Conservation (phyloP, 1,140 invertebrate species). For the Aphidius ervi region DNA sequence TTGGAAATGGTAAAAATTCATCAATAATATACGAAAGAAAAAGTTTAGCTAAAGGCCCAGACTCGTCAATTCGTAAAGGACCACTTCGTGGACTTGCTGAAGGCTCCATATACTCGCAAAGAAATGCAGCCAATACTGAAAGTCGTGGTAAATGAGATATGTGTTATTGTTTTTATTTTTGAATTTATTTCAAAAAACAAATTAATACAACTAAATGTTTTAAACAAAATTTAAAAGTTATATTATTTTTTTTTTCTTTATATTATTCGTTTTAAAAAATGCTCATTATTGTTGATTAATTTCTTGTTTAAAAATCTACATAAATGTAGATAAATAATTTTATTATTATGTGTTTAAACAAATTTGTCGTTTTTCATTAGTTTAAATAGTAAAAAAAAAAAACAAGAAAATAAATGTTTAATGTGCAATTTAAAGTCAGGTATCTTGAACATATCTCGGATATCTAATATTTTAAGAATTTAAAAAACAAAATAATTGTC, state of each 20-base stretch:
- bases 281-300: no score
- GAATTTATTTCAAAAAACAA: slow-evolving; percentile 8
- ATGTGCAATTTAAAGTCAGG: no score
- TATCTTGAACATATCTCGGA: no score
- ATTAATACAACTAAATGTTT: slow-evolving; percentile 12
- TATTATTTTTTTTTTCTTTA: slow-evolving; percentile 15
- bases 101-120: slow-evolving; percentile 65
- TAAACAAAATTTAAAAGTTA: slow-evolving; percentile 14
- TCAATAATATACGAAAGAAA: slow-evolving; percentile 47
- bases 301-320: no score
- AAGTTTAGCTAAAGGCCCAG: slow-evolving; percentile 58
- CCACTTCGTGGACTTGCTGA: slow-evolving; percentile 60
- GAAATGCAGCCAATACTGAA: slow-evolving; percentile 50
- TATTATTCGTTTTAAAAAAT: no score
- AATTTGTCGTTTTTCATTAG: no score
- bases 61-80: slow-evolving; percentile 61
- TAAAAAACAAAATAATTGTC: no score
- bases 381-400: no score
- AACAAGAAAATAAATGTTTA: no score
- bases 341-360: no score
- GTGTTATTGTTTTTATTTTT: slow-evolving; percentile 43
- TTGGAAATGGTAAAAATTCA: slow-evolving; percentile 57
- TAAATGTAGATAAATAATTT: no score
- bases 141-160: slow-evolving; percentile 56
- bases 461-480: no score